These are phyloP conservation scores for Pemphredon lugubris DNA, from an alignment of 2,888 invertebrate genomes.

Conservation along the genomic window DNA sequence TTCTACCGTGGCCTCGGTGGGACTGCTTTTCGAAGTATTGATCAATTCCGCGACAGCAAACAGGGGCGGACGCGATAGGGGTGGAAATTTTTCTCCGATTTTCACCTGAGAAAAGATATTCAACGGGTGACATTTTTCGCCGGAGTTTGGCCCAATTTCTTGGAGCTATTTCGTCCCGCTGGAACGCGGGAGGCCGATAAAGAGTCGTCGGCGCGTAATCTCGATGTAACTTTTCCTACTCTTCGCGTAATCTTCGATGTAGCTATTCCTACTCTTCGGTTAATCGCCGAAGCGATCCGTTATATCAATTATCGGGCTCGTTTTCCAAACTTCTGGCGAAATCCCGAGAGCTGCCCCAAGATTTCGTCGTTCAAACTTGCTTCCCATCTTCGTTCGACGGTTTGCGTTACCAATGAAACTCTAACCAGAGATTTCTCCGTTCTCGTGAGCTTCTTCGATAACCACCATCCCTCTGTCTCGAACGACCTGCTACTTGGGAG, in stretches of 20 bases:
- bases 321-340: constrained; percentile 11
- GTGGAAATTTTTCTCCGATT: constrained; percentile 11
- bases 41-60: constrained; percentile 41
- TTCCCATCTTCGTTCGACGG: background rate
- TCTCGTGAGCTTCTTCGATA: constrained; percentile 22
- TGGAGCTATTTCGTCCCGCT: background rate
- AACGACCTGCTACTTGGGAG: constrained; percentile 23
- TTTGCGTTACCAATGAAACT: background rate
- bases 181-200: background rate
- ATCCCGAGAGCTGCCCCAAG: background rate
- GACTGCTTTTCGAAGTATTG: constrained; percentile 51
- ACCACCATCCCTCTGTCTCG: constrained; percentile 3
- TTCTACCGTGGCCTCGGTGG: constrained; percentile 39
- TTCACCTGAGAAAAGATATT: background rate
- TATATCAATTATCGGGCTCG: constrained; percentile 22
- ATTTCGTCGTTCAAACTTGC: constrained; percentile 21
- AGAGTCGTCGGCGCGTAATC: background rate
- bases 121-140: background rate
- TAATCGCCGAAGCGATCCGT: background rate
- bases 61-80: constrained; percentile 8
- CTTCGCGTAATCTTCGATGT: constrained; percentile 6
- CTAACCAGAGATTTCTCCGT: constrained; percentile 1
- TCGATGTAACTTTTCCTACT: background rate
- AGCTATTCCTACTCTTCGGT: background rate
- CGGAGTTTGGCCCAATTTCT: constrained; percentile 29